Evolutionary conservation across 2,888 invertebrate genomes (phyloP).

Genomic region (Conchocele bisecta): DNA sequence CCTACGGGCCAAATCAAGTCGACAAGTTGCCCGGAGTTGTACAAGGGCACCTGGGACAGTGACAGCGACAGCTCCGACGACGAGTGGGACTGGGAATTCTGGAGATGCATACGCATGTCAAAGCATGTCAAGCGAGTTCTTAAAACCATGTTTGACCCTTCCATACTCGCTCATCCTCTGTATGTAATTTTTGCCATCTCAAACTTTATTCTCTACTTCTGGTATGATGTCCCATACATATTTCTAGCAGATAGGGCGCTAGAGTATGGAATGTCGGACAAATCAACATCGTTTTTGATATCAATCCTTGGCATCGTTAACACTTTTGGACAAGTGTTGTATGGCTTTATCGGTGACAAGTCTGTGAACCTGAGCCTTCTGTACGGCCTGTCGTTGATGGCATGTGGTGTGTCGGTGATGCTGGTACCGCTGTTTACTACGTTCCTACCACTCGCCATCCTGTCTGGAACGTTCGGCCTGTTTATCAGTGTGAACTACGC

Average conservation of each 20-base stretch:
- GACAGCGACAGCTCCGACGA: conserved; percentile 62
- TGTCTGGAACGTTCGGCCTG: conserved; percentile 88
- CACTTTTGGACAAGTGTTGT: conserved; percentile 88
- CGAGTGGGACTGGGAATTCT: conserved; percentile 47
- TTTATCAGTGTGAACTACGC: conserved; percentile 96
- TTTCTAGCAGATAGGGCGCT: conserved; percentile 92
- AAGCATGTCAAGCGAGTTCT: conserved; percentile 70
- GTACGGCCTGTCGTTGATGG: conserved; percentile 89
- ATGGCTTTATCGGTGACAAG: conserved; percentile 95
- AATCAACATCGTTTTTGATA: conserved; percentile 87
- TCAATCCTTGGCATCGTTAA: conserved; percentile 91
- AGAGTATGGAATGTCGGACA: conserved; percentile 84
- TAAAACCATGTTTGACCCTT: conserved; percentile 75
- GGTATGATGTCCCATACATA: conserved; percentile 88
- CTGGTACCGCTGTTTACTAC: conserved; percentile 72
- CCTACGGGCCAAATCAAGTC: conserved; percentile 83
- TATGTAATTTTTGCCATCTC: conserved; percentile 88
- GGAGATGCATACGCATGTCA: conserved; percentile 57
- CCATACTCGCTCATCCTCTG: conserved; percentile 72
- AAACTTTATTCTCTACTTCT: conserved; percentile 91
- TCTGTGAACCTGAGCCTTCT: conserved; percentile 91
- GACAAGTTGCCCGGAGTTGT: conserved; percentile 94
- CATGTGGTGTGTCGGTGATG: conserved; percentile 82
- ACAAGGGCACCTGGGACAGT: conserved; percentile 53
- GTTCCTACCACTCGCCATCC: conserved; percentile 68